Percentiles rank a stretch among this genome's conserved stretches.
phyloP scores from a whole-genome alignment of 2,113 vertebrate genomes.

The Brachyhypopomus gauderio region DNA sequence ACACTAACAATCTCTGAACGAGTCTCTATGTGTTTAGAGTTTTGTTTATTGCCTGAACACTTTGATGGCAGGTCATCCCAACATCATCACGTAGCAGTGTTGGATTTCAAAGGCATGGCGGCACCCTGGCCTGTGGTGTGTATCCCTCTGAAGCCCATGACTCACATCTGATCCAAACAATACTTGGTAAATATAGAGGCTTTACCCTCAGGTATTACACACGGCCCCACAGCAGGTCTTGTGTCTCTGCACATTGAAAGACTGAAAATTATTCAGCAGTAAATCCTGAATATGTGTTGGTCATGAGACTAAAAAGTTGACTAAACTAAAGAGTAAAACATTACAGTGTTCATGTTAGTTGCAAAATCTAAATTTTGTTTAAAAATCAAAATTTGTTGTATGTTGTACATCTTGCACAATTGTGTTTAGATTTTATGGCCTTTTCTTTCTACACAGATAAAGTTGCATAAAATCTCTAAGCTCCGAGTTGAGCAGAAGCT shows the following conservation, averaged over 20 bases:
- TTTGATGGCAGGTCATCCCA: conserved; percentile 63
- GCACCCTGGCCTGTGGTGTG: conserved; percentile 56
- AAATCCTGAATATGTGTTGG: background rate
- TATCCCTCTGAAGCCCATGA: conserved; percentile 70
- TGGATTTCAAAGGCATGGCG: conserved; percentile 70
- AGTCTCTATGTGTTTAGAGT: conserved; percentile 43
- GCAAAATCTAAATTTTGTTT: background rate
- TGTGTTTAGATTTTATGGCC: background rate
- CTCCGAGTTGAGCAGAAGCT: background rate
- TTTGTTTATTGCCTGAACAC: conserved; percentile 56
- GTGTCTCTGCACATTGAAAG: conserved; percentile 40
- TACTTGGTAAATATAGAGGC: conserved; percentile 68
- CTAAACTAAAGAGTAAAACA: background rate
- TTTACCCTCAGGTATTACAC: conserved; percentile 57
- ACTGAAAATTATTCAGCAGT: conserved; percentile 11
- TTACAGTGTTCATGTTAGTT: background rate
- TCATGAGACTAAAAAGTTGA: background rate
- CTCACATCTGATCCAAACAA: conserved; percentile 65
- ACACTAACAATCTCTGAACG: conserved; percentile 44
- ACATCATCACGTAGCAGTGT: conserved; percentile 74
- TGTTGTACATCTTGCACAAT: background rate
- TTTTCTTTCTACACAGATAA: background rate
- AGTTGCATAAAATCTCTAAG: background rate
- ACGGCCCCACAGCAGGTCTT: conserved; percentile 25
- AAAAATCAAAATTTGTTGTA: background rate